phyloP scores from a whole-genome alignment of 1,140 invertebrate species.

The Dendroctonus ponderosae region DNA sequence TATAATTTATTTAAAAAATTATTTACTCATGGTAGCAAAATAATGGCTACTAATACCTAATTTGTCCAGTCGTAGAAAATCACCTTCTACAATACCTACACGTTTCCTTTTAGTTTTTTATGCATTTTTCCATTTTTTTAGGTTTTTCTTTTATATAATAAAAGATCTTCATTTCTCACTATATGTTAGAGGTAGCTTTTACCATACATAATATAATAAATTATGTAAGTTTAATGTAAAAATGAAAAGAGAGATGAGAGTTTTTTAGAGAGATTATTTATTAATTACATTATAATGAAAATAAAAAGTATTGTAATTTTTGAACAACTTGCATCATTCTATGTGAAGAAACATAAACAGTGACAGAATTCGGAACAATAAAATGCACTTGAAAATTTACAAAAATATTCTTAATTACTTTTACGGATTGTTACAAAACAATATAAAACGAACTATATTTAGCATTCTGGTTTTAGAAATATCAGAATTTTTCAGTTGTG shows the following conservation, averaged over 20 bases:
- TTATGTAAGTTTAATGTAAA: conserved; percentile 12
- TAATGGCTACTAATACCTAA: conserved; percentile 23
- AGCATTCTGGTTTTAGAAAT: conserved; percentile 12
- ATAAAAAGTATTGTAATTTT: not conserved
- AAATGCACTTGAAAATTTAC: conserved; percentile 19
- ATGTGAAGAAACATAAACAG: conserved; percentile 6
- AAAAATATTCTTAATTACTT: conserved; percentile 33
- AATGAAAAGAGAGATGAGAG: conserved; percentile 28
- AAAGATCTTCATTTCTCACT: conserved; percentile 9
- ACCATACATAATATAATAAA: conserved; percentile 18
- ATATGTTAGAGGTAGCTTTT: conserved; percentile 30
- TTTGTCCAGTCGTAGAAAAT: conserved; percentile 16
- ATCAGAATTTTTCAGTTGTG: conserved; percentile 21
- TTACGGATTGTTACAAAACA: conserved; percentile 22
- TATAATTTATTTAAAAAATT: conserved; percentile 33
- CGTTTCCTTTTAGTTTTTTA: conserved; percentile 11
- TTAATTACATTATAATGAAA: conserved; percentile 32
- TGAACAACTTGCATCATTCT: not conserved
- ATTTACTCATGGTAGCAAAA: conserved; percentile 27
- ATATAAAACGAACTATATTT: conserved; percentile 28
- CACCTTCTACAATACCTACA: conserved; percentile 6
- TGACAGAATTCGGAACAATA: conserved; percentile 12
- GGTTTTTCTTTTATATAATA: conserved; percentile 22
- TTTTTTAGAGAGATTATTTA: conserved; percentile 35
- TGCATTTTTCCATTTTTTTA: conserved; percentile 24